Evolutionary conservation across 2,888 invertebrate genomes (phyloP), one percentile per base, ranked within the genome.

Genomic region (Neria commutata): DNA sequence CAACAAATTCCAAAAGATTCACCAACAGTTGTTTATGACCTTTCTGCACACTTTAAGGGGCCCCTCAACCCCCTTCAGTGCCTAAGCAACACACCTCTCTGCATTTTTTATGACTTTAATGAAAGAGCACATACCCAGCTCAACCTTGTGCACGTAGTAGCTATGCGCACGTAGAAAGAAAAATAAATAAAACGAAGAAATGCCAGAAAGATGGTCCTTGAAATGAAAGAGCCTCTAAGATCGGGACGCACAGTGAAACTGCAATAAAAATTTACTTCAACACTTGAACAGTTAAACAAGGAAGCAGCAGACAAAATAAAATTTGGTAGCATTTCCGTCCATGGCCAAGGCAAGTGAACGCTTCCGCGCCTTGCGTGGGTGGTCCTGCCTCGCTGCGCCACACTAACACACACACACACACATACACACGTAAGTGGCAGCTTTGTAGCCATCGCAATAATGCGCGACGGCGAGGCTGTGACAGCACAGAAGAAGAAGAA

Each of bases 211-310:
- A 14, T 37, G 6, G 37, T 37, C 6, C n/a, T 37, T 14, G 37
- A 37, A 6, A 37, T 14, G 4, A 37, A 37, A 37, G n/a, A 37
- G n/a, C n/a, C n/a, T n/a, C n/a, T n/a, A n/a, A n/a, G n/a, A n/a
- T n/a, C n/a, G n/a, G n/a, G 17, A 45, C 10, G 17, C 40, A 26
- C n/a, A 21, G 23, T 29, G 29, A 42, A 42, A 34, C 46, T 34
- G 40, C 53, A 53, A 58, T 58, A 58, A 53, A 58, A 58, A 42
- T 58, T 42, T 53, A 48, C 37, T 57, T 49, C 23, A 58, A 58
- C 57, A 57, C 57, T 58, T 40, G 53, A 53, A 53, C 53, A 37
- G 49, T 58, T 49, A 14, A 23, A 47, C 14, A 34, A 5, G 26
- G 46, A 17, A 34, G 21, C 34, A 25, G 40, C n/a, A n/a, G n/a